Evolutionary conservation across 2,888 invertebrate species (phyloP), one percentile per base, ranked within the genome.

Genomic region (Ligdia adustata): DNA sequence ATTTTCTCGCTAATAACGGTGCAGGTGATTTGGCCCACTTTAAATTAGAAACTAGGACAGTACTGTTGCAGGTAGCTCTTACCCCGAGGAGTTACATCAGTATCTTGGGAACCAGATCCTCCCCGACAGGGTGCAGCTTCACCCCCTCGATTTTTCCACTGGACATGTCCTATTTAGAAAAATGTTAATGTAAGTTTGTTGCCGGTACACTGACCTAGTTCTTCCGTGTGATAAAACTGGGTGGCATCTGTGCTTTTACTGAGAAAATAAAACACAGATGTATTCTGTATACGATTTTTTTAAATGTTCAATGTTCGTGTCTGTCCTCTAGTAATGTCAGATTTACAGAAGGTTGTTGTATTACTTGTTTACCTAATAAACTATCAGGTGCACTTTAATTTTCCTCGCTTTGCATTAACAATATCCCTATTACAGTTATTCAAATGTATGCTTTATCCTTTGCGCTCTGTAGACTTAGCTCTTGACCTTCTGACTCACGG

Each of bases 1-100:
- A n/a, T 16, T 16, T 5, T 16, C 16, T 22, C 12, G 2, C 7
- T 12, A 9, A 33, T 5, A 2, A 16, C 9, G 22, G 39, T 46
- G 33, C 7, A 13, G 33, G 14, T 32, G n/a, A 15, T n/a, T 27
- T 15, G 11, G 24, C 11, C 9, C 26, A 24, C 15, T 24, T 26
- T 24, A 29, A 11, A 9, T 27, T 32, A 37, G 48, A 20, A 32
- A 39, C 53, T 55, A 45, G 57, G 55, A 55, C 31, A 47, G 53
- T 44, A 27, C 42, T 58, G 52, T 60, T 62, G 42, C 60, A 62
- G 62, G 43, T 58, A 62, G 60, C 38, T 55, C 55, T 45, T 60
- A 60, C 48, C 60, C 59, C 31, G 49, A 55, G 42, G 55, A 28
- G 39, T 37, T 62, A 20, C 44, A 50, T 1, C 62, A 57, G 39